These are phyloP conservation scores for Helobdella robusta DNA, from an alignment of 2,888 invertebrate species.

Conservation along the genomic window DNA sequence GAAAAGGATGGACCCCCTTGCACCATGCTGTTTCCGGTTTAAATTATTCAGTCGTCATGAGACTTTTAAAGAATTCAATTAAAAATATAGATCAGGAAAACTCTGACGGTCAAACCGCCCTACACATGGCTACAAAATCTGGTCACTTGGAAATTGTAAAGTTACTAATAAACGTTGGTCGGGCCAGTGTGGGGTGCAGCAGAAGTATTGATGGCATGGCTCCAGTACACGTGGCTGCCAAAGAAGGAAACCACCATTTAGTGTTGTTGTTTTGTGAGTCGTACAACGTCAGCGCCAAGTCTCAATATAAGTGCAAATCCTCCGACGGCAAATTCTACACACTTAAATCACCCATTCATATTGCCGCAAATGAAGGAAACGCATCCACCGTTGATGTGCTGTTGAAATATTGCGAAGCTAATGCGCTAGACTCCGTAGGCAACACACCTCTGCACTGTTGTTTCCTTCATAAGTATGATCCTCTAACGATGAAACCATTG, in stretches of 20 bases:
- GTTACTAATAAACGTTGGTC: slow-evolving; percentile 32
- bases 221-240: slow-evolving; percentile 35
- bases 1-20: slow-evolving; percentile 35
- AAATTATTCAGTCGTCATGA: slow-evolving; percentile 33
- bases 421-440: slow-evolving; percentile 33
- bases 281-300: slow-evolving; percentile 22
- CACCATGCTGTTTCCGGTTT: slow-evolving; percentile 33
- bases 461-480: slow-evolving; percentile 32
- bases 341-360: slow-evolving; percentile 30
- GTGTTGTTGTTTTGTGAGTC: slow-evolving; percentile 30
- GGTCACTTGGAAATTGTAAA: slow-evolving; percentile 35
- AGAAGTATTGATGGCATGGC: slow-evolving; percentile 32
- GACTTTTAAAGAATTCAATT: slow-evolving; percentile 29
- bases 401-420: slow-evolving; percentile 32
- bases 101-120: slow-evolving; percentile 32
- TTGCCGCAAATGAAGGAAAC: slow-evolving; percentile 35
- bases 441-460: slow-evolving; percentile 34
- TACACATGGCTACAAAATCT: slow-evolving; percentile 34
- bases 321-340: slow-evolving; percentile 9
- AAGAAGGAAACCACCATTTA: slow-evolving; percentile 33
- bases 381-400: slow-evolving; percentile 28
- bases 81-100: slow-evolving; percentile 31
- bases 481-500: slow-evolving; percentile 33
- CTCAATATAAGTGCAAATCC: slow-evolving; percentile 18
- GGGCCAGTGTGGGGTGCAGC: slow-evolving; percentile 31